These are phyloP conservation scores for Corticium candelabrum DNA, from an alignment of 37 sponge, comb jelly and placozoan species.

Conservation along the genomic window DNA sequence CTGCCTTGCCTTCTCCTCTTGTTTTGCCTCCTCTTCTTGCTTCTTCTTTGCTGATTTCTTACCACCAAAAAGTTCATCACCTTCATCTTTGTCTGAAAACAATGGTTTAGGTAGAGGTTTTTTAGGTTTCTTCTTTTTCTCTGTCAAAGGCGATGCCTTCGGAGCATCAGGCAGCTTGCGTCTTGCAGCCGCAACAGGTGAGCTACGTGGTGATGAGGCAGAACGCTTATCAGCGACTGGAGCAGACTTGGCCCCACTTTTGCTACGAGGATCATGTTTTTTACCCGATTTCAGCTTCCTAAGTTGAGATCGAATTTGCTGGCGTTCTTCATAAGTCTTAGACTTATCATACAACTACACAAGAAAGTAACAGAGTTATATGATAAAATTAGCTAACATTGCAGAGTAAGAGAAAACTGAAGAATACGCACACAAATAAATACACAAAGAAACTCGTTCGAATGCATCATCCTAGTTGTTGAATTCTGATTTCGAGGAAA, in stretches of 20 bases:
- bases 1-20: too few relatives aligned
- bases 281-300: neutral
- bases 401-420: neutral
- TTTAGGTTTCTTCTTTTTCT: conserved; percentile 2
- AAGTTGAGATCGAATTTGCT: neutral
- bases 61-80: neutral
- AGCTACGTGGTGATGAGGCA: too few relatives aligned
- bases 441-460: too few relatives aligned
- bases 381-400: too few relatives aligned
- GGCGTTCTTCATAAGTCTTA: neutral
- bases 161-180: neutral
- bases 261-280: neutral
- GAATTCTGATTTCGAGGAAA: too few relatives aligned
- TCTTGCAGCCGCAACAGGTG: neutral
- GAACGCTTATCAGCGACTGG: too few relatives aligned
- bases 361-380: too few relatives aligned
- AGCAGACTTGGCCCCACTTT: too few relatives aligned
- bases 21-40: neutral
- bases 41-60: neutral
- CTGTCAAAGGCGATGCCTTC: neutral
- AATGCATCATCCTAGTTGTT: too few relatives aligned
- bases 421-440: too few relatives aligned
- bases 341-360: neutral
- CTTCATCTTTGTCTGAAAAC: neutral
- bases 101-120: too few relatives aligned